Conservation (phyloP, 2,797 vertebrate genomes). For the Danio kyathit region DNA sequence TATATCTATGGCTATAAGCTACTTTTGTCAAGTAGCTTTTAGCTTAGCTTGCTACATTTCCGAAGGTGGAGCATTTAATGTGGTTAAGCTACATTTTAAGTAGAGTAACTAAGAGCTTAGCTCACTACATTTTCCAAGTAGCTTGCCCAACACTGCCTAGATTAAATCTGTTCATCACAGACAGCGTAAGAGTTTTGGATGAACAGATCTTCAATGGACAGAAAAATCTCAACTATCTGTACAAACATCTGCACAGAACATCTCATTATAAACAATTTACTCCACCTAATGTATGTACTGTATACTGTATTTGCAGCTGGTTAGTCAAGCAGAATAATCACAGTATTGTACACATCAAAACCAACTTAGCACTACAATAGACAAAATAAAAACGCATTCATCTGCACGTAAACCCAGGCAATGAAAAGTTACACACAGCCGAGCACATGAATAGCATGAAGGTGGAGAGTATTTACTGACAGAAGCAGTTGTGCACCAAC, state of each 20-base stretch:
- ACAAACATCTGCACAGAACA: too few relatives aligned
- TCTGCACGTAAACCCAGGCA: neutral
- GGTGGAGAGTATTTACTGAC: constrained; percentile 45
- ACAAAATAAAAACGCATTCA: neutral
- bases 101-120: too few relatives aligned
- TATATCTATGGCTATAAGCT: too few relatives aligned
- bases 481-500: constrained; percentile 49
- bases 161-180: too few relatives aligned
- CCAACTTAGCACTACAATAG: neutral
- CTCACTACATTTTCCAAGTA: too few relatives aligned
- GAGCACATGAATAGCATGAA: constrained; percentile 26
- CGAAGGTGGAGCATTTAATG: too few relatives aligned
- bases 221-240: neutral
- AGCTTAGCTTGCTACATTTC: too few relatives aligned
- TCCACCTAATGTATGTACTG: neutral
- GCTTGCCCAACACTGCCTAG: too few relatives aligned
- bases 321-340: neutral
- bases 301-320: neutral
- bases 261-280: neutral
- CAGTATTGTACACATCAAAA: neutral
- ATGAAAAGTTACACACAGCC: neutral
- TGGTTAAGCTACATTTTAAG: too few relatives aligned
- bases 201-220: too few relatives aligned
- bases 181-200: too few relatives aligned
- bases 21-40: too few relatives aligned